A percentile compares a stretch with the other conserved stretches of the same genome.
phyloP scores from a whole-genome alignment of 2,888 invertebrate genomes.

The Stenchaetothrips biformis region DNA sequence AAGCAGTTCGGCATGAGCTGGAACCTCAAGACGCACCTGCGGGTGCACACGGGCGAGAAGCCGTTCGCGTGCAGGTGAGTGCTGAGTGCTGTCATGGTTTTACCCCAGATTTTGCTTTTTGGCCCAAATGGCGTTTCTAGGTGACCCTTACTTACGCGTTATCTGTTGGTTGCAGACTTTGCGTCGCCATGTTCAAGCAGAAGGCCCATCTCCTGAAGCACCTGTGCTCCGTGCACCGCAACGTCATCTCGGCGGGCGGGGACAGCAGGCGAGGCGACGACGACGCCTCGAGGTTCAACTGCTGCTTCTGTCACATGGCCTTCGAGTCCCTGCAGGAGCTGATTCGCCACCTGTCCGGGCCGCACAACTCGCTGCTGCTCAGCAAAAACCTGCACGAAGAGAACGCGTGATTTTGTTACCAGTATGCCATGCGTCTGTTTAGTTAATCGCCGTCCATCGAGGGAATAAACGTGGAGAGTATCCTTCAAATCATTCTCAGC shows the following conservation, averaged over 20 bases:
- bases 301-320: conserved; percentile 81
- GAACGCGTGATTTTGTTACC: conserved; percentile 31
- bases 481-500: background rate
- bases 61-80: conserved; percentile 66
- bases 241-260: conserved; percentile 79
- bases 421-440: too few species aligned
- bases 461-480: background rate
- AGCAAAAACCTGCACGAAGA: conserved; percentile 78
- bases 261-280: conserved; percentile 62
- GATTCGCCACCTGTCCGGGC: conserved; percentile 79
- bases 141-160: too few species aligned
- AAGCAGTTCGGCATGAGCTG: conserved; percentile 91
- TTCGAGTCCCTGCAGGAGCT: conserved; percentile 83
- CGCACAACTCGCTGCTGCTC: conserved; percentile 79
- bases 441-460: background rate
- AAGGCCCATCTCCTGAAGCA: conserved; percentile 84
- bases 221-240: conserved; percentile 81
- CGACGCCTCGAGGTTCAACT: conserved; percentile 66
- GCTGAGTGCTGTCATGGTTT: too few species aligned
- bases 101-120: too few species aligned
- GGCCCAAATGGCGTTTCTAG: too few species aligned
- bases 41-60: conserved; percentile 84
- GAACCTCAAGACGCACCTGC: conserved; percentile 83
- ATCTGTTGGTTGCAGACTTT: conserved; percentile 54
- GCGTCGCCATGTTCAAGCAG: conserved; percentile 88